These are phyloP conservation scores for Trogon melanurus DNA, from an alignment of 2,113 vertebrate genomes.

Conservation along the genomic window DNA sequence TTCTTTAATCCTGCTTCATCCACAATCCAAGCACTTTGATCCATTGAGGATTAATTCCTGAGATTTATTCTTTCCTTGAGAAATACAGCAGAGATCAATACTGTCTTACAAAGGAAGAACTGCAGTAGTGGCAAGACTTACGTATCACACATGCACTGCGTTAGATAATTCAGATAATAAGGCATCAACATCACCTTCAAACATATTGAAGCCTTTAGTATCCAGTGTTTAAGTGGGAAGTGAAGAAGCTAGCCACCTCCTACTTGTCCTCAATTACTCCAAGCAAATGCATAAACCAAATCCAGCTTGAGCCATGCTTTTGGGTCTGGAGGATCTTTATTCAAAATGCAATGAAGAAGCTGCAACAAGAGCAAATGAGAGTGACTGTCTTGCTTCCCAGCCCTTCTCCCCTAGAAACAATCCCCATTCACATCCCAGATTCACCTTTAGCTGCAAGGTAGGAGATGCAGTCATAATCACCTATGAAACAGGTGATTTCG, in stretches of 20 bases:
- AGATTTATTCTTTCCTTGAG: not conserved
- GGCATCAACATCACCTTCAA: not conserved
- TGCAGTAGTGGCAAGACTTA: not conserved
- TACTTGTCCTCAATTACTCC: not conserved
- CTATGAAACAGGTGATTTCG: not conserved
- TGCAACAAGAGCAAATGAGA: not conserved
- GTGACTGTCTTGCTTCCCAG: not conserved
- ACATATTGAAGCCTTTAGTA: not conserved
- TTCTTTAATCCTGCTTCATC: not conserved
- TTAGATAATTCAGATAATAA: not conserved
- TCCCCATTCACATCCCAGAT: accelerated
- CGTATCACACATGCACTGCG: accelerated
- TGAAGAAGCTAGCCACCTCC: not conserved
- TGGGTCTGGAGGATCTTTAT: not conserved
- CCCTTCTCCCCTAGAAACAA: not conserved
- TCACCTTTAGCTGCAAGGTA: not conserved
- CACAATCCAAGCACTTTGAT: not conserved
- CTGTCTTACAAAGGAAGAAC: not conserved
- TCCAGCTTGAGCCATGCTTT: accelerated
- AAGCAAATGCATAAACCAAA: not conserved
- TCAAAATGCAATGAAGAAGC: not conserved
- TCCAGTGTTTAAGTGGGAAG: too few relatives aligned
- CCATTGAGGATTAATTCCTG: not conserved
- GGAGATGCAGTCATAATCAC: too few relatives aligned
- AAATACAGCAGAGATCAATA: not conserved